Percentiles rank a stretch among this genome's conserved stretches.
Evolutionary conservation across 2,113 vertebrate genomes (phyloP).

Genomic region (Ramphastos sulfuratus): DNA sequence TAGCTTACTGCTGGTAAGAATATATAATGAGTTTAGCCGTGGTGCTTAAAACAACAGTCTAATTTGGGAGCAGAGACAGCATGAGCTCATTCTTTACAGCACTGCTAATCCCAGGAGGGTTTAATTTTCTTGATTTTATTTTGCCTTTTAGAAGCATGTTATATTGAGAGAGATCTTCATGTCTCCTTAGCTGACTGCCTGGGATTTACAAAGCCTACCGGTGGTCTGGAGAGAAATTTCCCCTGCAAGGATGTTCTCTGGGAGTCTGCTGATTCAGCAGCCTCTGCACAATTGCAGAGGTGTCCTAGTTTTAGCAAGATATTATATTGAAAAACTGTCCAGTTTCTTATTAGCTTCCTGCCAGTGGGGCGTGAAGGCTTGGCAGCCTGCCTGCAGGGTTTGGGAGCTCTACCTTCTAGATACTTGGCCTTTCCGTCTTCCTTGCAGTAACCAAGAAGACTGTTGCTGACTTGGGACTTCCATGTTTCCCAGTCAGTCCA

Average conservation of each 20-base stretch:
- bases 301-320: slow-evolving; percentile 3
- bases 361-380: neutral
- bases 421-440: neutral
- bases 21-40: neutral
- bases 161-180: neutral
- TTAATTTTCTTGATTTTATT: neutral
- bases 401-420: neutral
- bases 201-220: neutral
- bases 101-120: neutral
- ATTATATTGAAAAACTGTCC: neutral
- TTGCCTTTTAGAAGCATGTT: neutral
- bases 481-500: neutral
- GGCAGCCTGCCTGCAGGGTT: neutral
- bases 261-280: slow-evolving; percentile 9
- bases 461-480: neutral
- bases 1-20: neutral
- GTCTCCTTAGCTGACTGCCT: neutral
- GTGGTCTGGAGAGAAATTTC: neutral
- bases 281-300: neutral
- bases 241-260: neutral
- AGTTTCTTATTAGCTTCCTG: neutral
- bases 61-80: neutral
- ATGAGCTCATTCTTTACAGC: neutral
- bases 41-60: neutral
- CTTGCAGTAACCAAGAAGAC: neutral